Percentiles rank a stretch among this genome's conserved stretches.
Evolutionary conservation across 2,113 vertebrate species (phyloP).

Genomic region (Platysteira castanea): DNA sequence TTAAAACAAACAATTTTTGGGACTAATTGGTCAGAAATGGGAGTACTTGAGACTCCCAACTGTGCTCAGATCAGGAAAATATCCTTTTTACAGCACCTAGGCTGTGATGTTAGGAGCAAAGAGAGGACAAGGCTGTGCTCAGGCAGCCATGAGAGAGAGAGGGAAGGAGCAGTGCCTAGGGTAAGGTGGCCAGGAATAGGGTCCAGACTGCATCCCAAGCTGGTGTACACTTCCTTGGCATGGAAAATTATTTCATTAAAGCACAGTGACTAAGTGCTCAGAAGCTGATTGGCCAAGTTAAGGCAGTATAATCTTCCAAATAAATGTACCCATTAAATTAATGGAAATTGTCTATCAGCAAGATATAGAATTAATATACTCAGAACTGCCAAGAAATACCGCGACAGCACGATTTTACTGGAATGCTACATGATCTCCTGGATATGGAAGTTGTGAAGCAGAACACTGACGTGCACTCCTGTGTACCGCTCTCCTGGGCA

Average conservation of each 20-base stretch:
- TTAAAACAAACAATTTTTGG: background rate
- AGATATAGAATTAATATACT: background rate
- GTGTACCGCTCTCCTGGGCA: accelerated
- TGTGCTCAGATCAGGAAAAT: background rate
- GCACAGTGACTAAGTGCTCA: background rate
- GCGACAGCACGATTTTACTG: accelerated
- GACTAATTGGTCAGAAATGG: background rate
- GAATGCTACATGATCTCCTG: accelerated
- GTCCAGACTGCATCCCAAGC: background rate
- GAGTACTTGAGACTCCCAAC: background rate
- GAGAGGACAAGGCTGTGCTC: background rate
- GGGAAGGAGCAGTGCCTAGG: background rate
- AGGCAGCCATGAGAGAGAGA: accelerated
- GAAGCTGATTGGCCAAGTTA: background rate
- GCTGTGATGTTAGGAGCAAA: accelerated
- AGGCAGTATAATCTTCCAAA: background rate
- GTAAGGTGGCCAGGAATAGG: no score
- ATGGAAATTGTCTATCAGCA: no score
- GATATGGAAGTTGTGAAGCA: accelerated
- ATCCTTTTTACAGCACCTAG: background rate
- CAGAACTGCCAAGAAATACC: accelerated
- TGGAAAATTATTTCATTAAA: background rate
- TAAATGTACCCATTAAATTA: no score
- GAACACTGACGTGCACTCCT: accelerated
- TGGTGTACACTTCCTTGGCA: no score